Base-by-base conservation (phyloP, 2,888 invertebrate species). In the Aspidiotus destructor region DNA sequence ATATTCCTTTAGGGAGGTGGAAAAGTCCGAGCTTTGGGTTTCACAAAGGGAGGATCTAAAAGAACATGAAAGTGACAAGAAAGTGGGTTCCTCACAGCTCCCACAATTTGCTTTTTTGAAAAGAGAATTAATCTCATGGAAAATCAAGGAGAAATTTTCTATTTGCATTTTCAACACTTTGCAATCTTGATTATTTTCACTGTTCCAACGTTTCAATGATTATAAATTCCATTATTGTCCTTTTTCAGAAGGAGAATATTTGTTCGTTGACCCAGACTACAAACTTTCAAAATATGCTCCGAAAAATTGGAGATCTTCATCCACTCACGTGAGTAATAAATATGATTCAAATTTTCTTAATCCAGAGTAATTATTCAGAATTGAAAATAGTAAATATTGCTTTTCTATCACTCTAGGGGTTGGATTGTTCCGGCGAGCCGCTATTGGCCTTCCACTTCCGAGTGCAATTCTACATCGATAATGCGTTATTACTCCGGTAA, bases 241-340 rank as follows among this genome's bases (percentile, higher is more conserved):
- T 17, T 28, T 58, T 58, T 13, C 84, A 95, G 95, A 94, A 84
- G 92, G 91, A 81, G 95, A 96, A 82, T 94, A 90, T 81, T 85
- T 94, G 77, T 97, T 96, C 81, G 88, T 93, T 79, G 92, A 95
- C 79, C 86, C 88, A 78, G 94, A 94, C 79, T 90, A 89, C 82
- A 96, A 96, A 81, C 83, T 97, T 76, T 92, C 92, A 77, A 96
- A 96, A 81, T 92, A 94, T 82, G 93, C 93, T 75, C 92, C 94
- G 76, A 95, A 95, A 81, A 89, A 89, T 79, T 95, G 95, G 94
- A 89, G 93, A 79, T 90, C 92, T 74, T 92, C 92, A 73, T 90
- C 91, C 79, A 89, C 89, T 76, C 89, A 91, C 82, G 89, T 89
- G 81, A 86, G 87, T 83, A 68, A 55, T 55, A 3, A n/a, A 15